These are phyloP conservation scores for Pungitius pungitius DNA, from an alignment of 2,113 vertebrate genomes.

Conservation along the genomic window DNA sequence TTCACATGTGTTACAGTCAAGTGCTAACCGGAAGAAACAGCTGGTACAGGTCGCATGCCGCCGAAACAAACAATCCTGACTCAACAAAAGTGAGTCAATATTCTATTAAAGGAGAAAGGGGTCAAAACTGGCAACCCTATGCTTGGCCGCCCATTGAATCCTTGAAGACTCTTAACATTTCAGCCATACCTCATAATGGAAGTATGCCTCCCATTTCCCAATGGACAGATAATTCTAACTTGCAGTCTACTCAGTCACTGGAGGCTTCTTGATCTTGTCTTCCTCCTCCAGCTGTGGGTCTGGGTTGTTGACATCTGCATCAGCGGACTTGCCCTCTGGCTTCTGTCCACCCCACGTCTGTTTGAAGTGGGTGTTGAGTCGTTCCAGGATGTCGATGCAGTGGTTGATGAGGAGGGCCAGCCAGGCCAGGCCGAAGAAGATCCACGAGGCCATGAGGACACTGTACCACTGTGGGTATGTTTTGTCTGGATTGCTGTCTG, in stretches of 20 bases:
- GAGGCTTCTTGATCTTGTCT: constrained; percentile 42
- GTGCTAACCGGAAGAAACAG: background rate
- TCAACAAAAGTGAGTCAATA: constrained; percentile 52
- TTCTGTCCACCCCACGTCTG: background rate
- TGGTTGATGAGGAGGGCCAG: constrained; percentile 90
- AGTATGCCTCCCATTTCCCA: background rate
- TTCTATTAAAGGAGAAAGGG: background rate
- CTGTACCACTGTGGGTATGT: constrained; percentile 89
- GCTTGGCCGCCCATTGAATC: background rate
- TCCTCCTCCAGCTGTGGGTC: constrained; percentile 49
- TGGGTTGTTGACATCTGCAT: background rate
- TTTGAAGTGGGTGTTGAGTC: constrained; percentile 68
- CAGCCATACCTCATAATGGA: background rate
- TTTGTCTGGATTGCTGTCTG: constrained; percentile 85
- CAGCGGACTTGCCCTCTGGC: background rate
- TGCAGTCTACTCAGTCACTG: constrained; percentile 27
- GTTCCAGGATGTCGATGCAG: constrained; percentile 85
- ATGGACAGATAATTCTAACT: constrained; percentile 3
- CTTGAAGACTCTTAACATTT: background rate
- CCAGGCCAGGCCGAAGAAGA: constrained; percentile 95
- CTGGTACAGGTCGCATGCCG: background rate
- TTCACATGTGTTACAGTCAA: constrained; percentile 9
- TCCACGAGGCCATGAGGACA: constrained; percentile 87
- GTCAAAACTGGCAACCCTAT: constrained; percentile 6
- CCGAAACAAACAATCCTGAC: constrained; percentile 25